These are phyloP conservation scores for Pachydiplax longipennis DNA, from an alignment of 2,888 invertebrate genomes.

Conservation along the genomic window DNA sequence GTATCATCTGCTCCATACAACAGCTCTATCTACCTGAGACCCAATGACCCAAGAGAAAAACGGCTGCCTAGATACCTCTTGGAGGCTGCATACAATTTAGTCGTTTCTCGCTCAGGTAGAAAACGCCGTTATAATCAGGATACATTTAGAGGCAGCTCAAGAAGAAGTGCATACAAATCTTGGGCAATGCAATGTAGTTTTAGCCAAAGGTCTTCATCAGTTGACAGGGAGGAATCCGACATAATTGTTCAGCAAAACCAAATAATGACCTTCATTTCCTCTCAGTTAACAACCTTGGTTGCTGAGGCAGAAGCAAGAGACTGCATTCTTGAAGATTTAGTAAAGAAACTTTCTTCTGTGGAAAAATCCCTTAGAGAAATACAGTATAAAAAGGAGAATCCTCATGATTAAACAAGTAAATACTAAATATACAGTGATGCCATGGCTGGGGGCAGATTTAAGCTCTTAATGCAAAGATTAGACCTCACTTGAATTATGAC, in stretches of 20 bases:
- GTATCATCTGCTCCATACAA: constrained; percentile 74
- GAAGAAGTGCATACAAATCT: constrained; percentile 16
- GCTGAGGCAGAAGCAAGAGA: constrained; percentile 6
- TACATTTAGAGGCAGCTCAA: neutral
- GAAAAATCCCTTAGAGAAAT: neutral
- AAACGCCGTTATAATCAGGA: constrained; percentile 54
- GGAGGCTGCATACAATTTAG: constrained; percentile 75
- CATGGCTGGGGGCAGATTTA: too few relatives aligned
- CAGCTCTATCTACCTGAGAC: constrained; percentile 76
- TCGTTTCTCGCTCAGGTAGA: constrained; percentile 65
- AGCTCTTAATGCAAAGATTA: too few relatives aligned
- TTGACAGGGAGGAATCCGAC: neutral
- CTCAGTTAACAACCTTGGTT: constrained; percentile 6
- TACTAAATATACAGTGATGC: too few relatives aligned
- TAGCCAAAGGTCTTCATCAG: neutral
- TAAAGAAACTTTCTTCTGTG: neutral
- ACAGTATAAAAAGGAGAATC: neutral
- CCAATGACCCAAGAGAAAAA: constrained; percentile 83
- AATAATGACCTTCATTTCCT: constrained; percentile 4
- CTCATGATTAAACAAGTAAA: neutral
- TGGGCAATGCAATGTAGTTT: constrained; percentile 6
- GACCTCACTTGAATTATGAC: too few relatives aligned
- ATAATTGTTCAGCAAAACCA: neutral
- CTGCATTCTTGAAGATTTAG: neutral
- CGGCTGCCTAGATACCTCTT: constrained; percentile 79